Evolutionary conservation across 2,888 invertebrate genomes (phyloP).

Genomic region (Eupithecia insigniata): DNA sequence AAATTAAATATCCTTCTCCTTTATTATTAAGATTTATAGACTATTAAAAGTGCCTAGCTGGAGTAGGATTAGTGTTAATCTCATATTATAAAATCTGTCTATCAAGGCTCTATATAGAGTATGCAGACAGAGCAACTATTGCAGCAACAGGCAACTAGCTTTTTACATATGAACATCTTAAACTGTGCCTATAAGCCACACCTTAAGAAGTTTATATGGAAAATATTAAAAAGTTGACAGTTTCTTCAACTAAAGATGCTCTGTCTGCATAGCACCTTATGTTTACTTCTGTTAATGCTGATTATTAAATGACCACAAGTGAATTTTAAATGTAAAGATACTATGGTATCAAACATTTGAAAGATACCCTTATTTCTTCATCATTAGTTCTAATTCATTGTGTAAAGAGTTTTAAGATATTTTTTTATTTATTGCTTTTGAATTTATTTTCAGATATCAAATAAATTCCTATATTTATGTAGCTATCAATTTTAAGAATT

Average conservation of each 20-base stretch:
- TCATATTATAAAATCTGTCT: conserved; percentile 2
- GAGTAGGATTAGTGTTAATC: conserved; percentile 47
- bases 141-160: too few species aligned
- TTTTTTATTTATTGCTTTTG: background rate
- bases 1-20: conserved; percentile 34
- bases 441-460: background rate
- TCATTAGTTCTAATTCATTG: background rate
- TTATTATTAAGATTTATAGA: conserved; percentile 47
- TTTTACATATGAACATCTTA: too few species aligned
- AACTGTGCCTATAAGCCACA: too few species aligned
- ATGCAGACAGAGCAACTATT: too few species aligned
- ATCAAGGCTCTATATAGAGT: too few species aligned
- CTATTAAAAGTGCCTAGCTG: conserved; percentile 66
- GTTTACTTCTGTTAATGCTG: background rate
- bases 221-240: too few species aligned
- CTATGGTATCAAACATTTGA: background rate
- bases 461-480: background rate
- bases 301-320: background rate
- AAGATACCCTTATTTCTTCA: background rate
- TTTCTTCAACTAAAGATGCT: too few species aligned
- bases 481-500: background rate
- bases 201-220: too few species aligned
- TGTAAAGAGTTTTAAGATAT: background rate
- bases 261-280: too few species aligned
- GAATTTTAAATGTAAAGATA: background rate